These are phyloP conservation scores for Platycnemis pennipes DNA, from an alignment of 2,888 invertebrate species.

Conservation along the genomic window DNA sequence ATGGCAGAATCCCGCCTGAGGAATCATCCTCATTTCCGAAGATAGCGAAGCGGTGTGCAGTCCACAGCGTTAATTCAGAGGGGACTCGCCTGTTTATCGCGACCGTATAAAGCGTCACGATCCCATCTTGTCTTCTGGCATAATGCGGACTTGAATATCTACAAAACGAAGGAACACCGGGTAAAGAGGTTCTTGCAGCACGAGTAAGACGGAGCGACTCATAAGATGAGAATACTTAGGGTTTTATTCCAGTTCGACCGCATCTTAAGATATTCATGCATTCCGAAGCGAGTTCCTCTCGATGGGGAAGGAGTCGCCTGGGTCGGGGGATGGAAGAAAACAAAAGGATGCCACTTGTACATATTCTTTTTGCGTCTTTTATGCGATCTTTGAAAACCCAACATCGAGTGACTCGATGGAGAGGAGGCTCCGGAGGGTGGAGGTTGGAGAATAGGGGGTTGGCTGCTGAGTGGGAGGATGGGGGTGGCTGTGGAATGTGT, in stretches of 20 bases:
- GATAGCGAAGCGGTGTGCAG: not conserved
- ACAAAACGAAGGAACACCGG: slow-evolving; percentile 37
- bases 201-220: slow-evolving; percentile 20
- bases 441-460: not conserved
- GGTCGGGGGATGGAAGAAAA: slow-evolving; percentile 19
- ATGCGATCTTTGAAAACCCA: slow-evolving; percentile 39
- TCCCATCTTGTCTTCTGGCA: slow-evolving; percentile 19
- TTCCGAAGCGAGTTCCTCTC: slow-evolving; percentile 19
- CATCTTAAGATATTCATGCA: slow-evolving; percentile 65
- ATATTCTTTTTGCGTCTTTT: slow-evolving; percentile 47
- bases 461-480: not conserved
- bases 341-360: slow-evolving; percentile 41
- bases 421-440: not conserved
- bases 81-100: not conserved
- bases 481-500: not conserved
- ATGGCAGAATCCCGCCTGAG: not conserved
- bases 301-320: not conserved
- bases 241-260: slow-evolving; percentile 51
- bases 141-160: slow-evolving; percentile 39
- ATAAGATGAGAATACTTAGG: slow-evolving; percentile 35
- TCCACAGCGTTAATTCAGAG: slow-evolving; percentile 5
- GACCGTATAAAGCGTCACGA: not conserved
- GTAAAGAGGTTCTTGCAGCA: not conserved
- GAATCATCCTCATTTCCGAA: not conserved
- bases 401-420: slow-evolving; percentile 12